A percentile compares a stretch with the other conserved stretches of the same genome.
Evolutionary conservation across 2,888 invertebrate species (phyloP).

Genomic region (Volucella bombylans): DNA sequence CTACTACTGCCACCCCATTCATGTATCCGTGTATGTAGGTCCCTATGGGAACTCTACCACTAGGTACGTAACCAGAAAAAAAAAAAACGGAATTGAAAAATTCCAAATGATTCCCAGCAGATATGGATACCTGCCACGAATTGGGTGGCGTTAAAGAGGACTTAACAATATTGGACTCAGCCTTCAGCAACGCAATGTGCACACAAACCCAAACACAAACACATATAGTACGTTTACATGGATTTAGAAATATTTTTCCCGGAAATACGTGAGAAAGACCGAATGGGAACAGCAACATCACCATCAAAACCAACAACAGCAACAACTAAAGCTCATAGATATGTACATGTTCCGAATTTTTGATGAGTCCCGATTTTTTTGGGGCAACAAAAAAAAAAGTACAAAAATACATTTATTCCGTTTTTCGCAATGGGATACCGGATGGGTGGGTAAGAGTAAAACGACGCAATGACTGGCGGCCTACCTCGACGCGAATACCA

Average conservation of each 20-base stretch:
- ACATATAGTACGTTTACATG: slow-evolving; percentile 27
- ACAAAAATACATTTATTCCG: slow-evolving; percentile 59
- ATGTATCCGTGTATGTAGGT: slow-evolving; percentile 1
- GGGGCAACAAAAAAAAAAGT: slow-evolving; percentile 21
- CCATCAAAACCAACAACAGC: background rate
- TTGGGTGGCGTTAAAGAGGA: slow-evolving; percentile 37
- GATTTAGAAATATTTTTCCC: slow-evolving; percentile 59
- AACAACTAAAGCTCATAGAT: slow-evolving; percentile 36
- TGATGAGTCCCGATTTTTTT: slow-evolving; percentile 53
- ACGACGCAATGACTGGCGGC: background rate
- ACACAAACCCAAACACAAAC: background rate
- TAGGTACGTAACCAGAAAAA: background rate
- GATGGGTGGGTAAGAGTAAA: background rate
- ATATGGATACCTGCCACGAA: slow-evolving; percentile 59
- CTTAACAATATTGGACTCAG: background rate
- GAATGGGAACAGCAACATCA: slow-evolving; percentile 8
- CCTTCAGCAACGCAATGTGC: slow-evolving; percentile 10
- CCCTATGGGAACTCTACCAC: slow-evolving; percentile 30
- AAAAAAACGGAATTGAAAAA: slow-evolving; percentile 65
- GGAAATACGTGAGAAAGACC: slow-evolving; percentile 45
- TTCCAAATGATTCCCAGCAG: slow-evolving; percentile 60
- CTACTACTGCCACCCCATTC: background rate
- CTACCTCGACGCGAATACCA: slow-evolving; percentile 2
- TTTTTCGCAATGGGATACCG: slow-evolving; percentile 43
- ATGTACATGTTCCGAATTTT: slow-evolving; percentile 62